Evolutionary conservation across 2,797 vertebrate genomes (phyloP).

Genomic region (Coranthus polyacanthus): DNA sequence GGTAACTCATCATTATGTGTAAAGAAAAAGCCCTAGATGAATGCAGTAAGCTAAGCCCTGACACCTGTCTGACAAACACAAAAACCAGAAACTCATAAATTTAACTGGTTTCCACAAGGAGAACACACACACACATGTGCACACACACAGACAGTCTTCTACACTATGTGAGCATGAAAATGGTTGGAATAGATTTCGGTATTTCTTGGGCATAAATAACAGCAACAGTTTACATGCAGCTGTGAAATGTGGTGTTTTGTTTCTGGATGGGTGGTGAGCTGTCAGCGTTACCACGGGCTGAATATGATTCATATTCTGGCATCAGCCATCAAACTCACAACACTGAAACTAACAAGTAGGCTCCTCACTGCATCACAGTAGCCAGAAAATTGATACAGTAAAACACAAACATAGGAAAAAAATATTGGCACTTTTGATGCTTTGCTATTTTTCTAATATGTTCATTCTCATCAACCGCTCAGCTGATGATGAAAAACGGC

Average conservation of each 20-base stretch:
- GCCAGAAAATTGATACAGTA: conserved; percentile 13
- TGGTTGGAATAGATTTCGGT: conserved; percentile 37
- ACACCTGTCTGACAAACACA: no score
- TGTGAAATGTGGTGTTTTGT: conserved; percentile 59
- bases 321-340: conserved; percentile 62
- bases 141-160: conserved; percentile 13
- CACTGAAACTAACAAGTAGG: conserved; percentile 55
- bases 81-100: conserved; percentile 10
- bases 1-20: no score
- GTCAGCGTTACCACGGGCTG: conserved; percentile 55
- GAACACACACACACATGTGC: conserved; percentile 1
- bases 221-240: conserved; percentile 59
- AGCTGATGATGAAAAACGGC: conserved; percentile 21
- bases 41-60: no score
- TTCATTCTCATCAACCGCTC: conserved; percentile 2
- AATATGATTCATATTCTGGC: conserved; percentile 58
- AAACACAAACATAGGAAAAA: not conserved
- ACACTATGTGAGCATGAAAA: conserved; percentile 53
- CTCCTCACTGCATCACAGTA: conserved; percentile 48
- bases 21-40: no score
- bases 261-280: conserved; percentile 67
- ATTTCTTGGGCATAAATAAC: conserved; percentile 59
- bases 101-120: conserved; percentile 12
- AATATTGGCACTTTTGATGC: conserved; percentile 5
- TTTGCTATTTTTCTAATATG: not conserved